Conservation (phyloP, 2,113 vertebrate genomes). For the Calidris pugnax region DNA sequence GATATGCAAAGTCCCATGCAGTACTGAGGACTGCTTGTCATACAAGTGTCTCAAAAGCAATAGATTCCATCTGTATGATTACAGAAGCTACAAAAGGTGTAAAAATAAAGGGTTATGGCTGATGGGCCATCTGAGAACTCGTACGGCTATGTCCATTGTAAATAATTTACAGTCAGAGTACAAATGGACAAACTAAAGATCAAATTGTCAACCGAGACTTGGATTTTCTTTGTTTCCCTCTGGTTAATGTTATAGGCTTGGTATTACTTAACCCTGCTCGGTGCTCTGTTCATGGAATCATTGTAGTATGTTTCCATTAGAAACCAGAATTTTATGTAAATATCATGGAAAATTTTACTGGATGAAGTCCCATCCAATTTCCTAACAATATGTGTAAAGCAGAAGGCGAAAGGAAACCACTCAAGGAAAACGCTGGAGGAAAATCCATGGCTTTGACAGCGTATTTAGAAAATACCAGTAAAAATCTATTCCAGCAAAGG, state of each 20-base stretch:
- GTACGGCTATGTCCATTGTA: neutral
- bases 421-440: neutral
- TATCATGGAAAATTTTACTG: neutral
- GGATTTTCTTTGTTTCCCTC: neutral
- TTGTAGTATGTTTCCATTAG: neutral
- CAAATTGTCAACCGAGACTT: neutral
- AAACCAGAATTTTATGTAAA: neutral
- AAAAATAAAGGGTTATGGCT: neutral
- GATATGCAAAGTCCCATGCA: neutral
- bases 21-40: neutral
- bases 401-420: neutral
- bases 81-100: neutral
- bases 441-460: neutral
- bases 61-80: neutral
- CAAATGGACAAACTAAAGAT: neutral
- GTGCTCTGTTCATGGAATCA: neutral
- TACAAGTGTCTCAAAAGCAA: neutral
- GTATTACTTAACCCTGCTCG: neutral
- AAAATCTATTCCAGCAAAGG: neutral
- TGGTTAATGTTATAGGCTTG: neutral
- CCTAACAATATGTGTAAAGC: neutral
- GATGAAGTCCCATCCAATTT: neutral
- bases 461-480: neutral
- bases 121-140: neutral
- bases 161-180: neutral